Percentiles rank a stretch among this genome's conserved stretches.
These are phyloP conservation scores for Pectinophora gossypiella DNA, from an alignment of 1,140 invertebrate genomes.

Conservation along the genomic window DNA sequence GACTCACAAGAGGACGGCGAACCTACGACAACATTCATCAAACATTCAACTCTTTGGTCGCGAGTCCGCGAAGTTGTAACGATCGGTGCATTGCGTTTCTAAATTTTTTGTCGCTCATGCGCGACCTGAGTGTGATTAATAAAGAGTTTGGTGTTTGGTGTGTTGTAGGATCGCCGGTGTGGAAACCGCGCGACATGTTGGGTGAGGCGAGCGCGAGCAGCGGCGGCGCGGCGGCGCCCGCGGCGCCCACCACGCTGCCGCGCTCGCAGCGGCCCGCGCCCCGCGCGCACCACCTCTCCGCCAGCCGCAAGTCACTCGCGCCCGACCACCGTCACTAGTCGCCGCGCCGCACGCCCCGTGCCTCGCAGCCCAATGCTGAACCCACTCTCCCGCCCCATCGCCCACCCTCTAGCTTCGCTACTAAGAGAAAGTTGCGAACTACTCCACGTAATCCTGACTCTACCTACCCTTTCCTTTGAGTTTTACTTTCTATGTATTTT, in stretches of 20 bases:
- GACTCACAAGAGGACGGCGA: constrained; percentile 10
- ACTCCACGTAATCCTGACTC: neutral
- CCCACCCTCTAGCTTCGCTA: neutral
- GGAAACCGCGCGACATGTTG: constrained; percentile 90
- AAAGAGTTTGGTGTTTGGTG: constrained; percentile 77
- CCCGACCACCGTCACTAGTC: constrained; percentile 70
- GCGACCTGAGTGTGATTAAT: constrained; percentile 28
- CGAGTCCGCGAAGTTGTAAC: constrained; percentile 26
- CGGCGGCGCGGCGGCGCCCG: constrained; percentile 23
- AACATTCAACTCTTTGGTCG: constrained; percentile 76
- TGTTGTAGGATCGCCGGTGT: constrained; percentile 91
- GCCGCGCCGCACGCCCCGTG: neutral
- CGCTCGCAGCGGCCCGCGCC: constrained; percentile 69
- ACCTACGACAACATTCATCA: constrained; percentile 69
- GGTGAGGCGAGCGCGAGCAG: constrained; percentile 36
- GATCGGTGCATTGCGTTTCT: constrained; percentile 31
- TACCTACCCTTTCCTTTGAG: neutral
- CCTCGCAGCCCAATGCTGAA: no score
- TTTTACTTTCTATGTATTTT: neutral
- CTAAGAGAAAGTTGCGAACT: neutral
- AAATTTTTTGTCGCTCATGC: constrained; percentile 29
- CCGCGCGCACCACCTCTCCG: constrained; percentile 63
- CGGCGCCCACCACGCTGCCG: constrained; percentile 67
- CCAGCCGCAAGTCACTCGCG: constrained; percentile 73
- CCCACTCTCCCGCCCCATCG: neutral